These are phyloP conservation scores for Nipponia nippon DNA, from an alignment of 2,113 vertebrate genomes.

Conservation along the genomic window DNA sequence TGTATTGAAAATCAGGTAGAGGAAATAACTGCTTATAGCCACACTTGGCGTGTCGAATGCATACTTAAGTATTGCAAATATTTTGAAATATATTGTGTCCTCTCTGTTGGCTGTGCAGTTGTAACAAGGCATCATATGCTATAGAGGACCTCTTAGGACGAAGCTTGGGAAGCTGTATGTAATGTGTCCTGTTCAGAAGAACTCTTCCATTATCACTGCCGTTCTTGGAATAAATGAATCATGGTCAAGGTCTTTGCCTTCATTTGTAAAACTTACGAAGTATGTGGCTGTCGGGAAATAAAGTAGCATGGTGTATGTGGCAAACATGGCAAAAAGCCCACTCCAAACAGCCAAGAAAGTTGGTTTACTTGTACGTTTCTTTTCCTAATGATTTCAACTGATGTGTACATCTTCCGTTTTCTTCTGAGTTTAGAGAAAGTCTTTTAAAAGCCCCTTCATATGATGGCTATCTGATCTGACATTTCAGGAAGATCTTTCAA, in stretches of 20 bases:
- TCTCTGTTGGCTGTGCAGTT: neutral
- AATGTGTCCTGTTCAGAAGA: neutral
- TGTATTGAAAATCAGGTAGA: neutral
- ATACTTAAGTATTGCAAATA: neutral
- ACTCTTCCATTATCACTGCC: neutral
- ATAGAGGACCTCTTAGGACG: neutral
- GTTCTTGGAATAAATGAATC: neutral
- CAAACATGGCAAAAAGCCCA: neutral
- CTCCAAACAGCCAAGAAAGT: neutral
- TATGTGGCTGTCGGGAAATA: neutral
- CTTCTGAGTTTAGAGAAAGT: neutral
- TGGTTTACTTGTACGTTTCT: neutral
- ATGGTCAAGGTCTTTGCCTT: neutral
- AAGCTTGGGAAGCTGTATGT: neutral
- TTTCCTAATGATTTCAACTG: neutral
- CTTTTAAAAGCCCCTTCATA: neutral
- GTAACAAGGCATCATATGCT: neutral
- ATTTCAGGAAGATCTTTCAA: neutral
- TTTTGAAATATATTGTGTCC: neutral
- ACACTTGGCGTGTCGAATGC: rapidly evolving
- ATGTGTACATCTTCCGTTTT: neutral
- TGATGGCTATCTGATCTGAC: neutral
- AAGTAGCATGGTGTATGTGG: neutral
- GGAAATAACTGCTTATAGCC: neutral
- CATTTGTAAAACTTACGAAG: neutral